These are phyloP conservation scores for Hemithea aestivaria DNA, from an alignment of 2,888 invertebrate species.

Conservation along the genomic window DNA sequence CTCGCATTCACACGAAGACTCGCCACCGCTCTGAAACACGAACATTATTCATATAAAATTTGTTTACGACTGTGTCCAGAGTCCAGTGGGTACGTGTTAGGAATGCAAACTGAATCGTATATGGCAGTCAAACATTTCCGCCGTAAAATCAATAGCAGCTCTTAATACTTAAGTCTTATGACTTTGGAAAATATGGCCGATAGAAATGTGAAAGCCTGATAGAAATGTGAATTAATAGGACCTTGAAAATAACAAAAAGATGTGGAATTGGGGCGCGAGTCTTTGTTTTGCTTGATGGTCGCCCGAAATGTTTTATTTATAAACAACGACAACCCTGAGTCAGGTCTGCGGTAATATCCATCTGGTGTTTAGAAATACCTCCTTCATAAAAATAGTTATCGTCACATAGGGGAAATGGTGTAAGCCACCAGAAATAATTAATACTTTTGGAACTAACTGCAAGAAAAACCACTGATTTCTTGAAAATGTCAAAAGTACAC, in stretches of 20 bases:
- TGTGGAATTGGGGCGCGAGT: background rate
- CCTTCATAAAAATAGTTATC: constrained; percentile 21
- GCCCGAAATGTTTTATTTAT: constrained; percentile 22
- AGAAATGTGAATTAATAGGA: no score
- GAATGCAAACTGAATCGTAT: constrained; percentile 2
- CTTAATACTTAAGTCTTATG: no score
- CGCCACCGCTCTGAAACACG: constrained; percentile 66
- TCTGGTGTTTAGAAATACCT: constrained; percentile 24
- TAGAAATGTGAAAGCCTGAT: no score
- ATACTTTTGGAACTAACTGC: background rate
- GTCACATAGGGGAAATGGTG: constrained; percentile 17
- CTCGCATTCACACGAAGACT: constrained; percentile 68
- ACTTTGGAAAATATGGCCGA: no score
- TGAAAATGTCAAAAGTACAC: no score
- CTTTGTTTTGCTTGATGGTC: constrained; percentile 17
- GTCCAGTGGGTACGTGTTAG: constrained; percentile 2
- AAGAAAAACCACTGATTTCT: no score
- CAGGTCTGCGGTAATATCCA: constrained; percentile 18
- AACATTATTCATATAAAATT: constrained; percentile 2
- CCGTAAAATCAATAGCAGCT: background rate
- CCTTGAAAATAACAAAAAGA: no score
- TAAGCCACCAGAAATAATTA: constrained; percentile 9
- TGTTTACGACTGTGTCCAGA: constrained; percentile 1
- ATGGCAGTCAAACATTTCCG: background rate
- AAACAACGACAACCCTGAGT: constrained; percentile 23